A percentile compares a stretch with the other conserved stretches of the same genome.
Conservation (phyloP, 2,888 invertebrate species). For the Didymodactylos carnosus region DNA sequence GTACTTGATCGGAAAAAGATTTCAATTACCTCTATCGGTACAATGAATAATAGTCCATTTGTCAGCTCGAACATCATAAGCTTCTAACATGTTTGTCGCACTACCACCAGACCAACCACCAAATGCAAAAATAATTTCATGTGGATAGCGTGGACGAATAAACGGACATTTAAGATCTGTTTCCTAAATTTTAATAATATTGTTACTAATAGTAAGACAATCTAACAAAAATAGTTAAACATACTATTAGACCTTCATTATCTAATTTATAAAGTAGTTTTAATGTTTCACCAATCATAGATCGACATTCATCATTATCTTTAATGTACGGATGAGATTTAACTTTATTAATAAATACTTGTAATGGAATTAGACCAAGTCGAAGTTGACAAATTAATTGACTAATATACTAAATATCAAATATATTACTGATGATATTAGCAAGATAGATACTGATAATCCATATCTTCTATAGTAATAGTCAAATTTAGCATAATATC, state of each 20-base stretch:
- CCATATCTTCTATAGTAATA: too few species aligned
- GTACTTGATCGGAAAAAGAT: neutral
- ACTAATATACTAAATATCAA: slow-evolving; percentile 49
- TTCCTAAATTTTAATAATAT: neutral
- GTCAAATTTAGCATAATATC: too few species aligned
- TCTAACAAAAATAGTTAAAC: neutral
- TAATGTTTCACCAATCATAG: slow-evolving; percentile 48
- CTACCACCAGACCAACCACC: slow-evolving; percentile 50
- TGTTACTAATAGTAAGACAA: neutral
- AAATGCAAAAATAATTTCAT: slow-evolving; percentile 37
- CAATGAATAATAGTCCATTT: neutral
- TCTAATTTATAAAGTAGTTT: neutral
- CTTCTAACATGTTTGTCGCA: slow-evolving; percentile 46
- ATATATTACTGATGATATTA: too few species aligned
- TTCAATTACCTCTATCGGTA: neutral
- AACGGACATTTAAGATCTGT: slow-evolving; percentile 41
- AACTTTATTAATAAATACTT: slow-evolving; percentile 67
- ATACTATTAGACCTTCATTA: neutral
- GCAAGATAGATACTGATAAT: too few species aligned
- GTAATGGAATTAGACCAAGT: slow-evolving; percentile 47
- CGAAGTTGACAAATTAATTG: slow-evolving; percentile 34
- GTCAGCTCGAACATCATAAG: slow-evolving; percentile 22
- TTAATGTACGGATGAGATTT: slow-evolving; percentile 55
- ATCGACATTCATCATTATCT: slow-evolving; percentile 61
- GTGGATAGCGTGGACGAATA: slow-evolving; percentile 48